phyloP scores from a whole-genome alignment of 2,888 invertebrate genomes.

The Eupithecia subumbrata region DNA sequence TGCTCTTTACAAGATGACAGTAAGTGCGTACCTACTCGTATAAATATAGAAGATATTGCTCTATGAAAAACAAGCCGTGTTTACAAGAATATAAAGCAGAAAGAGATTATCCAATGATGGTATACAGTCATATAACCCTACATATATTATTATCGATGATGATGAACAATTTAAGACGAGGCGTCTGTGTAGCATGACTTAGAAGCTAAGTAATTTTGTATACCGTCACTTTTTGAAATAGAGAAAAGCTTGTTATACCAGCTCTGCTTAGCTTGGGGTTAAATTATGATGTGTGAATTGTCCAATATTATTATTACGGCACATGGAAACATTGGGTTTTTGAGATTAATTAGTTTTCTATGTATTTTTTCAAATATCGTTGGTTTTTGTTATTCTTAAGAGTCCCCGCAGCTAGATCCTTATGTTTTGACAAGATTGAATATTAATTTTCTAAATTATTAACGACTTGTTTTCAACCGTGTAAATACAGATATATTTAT shows the following conservation, averaged over 20 bases:
- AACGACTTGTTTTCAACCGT: background rate
- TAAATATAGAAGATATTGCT: constrained; percentile 2
- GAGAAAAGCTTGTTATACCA: background rate
- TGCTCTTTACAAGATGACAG: constrained; percentile 16
- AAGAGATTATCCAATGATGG: constrained; percentile 12
- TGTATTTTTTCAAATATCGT: background rate
- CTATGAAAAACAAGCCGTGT: constrained; percentile 14
- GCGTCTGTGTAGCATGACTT: constrained; percentile 1
- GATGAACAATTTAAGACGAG: background rate
- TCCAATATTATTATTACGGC: background rate
- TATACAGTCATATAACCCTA: constrained; percentile 15
- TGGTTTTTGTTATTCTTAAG: background rate
- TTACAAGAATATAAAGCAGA: constrained; percentile 6
- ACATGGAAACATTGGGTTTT: no score
- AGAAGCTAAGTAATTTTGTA: background rate
- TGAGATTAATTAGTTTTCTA: background rate
- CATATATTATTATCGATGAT: constrained; percentile 12
- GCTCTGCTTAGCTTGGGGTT: background rate
- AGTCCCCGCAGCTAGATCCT: background rate
- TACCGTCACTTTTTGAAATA: background rate
- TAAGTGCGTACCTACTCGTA: constrained; percentile 3
- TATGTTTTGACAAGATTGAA: background rate
- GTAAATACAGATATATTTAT: background rate
- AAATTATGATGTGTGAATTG: background rate
- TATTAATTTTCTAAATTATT: no score